Evolutionary conservation across 2,113 vertebrate species (phyloP).

Genomic region (Prunella himalayana): DNA sequence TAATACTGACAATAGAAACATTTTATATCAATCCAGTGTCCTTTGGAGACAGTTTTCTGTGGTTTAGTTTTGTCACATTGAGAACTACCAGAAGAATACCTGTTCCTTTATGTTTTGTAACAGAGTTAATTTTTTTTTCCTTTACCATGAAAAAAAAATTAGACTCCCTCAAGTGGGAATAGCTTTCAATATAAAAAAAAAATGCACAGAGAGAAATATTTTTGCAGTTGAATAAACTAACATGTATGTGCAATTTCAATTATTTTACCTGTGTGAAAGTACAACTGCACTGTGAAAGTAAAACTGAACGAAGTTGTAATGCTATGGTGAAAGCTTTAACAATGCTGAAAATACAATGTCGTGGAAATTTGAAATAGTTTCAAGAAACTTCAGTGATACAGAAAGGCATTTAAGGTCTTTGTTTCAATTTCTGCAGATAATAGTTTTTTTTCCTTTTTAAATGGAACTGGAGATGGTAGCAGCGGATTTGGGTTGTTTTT

Average conservation of each 20-base stretch:
- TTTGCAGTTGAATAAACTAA: neutral
- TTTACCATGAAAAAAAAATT: neutral
- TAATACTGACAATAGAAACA: neutral
- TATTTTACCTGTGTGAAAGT: neutral
- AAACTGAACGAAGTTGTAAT: neutral
- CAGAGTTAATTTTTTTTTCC: too few species aligned
- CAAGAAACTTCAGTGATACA: neutral
- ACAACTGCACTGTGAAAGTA: neutral
- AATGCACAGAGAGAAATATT: neutral
- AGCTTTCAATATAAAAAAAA: neutral
- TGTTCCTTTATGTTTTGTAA: neutral
- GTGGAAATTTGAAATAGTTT: neutral
- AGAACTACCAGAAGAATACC: neutral
- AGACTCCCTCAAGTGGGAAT: neutral
- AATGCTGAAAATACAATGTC: neutral
- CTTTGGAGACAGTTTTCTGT: neutral
- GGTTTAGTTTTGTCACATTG: neutral
- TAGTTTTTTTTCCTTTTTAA: neutral
- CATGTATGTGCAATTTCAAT: neutral
- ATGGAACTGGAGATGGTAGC: neutral
- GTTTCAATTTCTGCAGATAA: neutral
- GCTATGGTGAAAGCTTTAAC: neutral
- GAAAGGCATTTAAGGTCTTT: neutral
- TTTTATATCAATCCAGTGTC: neutral
- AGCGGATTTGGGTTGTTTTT: fast-evolving